Evolutionary conservation across 2,797 vertebrate genomes (phyloP).

Genomic region (Garrulus glandarius): DNA sequence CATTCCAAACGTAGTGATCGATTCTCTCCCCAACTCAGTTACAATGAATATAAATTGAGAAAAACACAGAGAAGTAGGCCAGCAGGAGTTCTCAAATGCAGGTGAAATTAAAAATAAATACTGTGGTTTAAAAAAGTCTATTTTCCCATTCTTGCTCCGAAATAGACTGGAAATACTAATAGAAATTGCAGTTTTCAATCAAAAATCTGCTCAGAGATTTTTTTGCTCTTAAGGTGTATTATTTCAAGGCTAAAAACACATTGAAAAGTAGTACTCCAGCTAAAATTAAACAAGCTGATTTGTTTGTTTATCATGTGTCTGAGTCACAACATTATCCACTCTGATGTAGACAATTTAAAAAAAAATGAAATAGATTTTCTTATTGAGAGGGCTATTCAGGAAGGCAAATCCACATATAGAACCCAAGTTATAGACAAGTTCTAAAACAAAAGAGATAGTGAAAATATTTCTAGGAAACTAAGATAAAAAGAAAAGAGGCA

Average conservation of each 20-base stretch:
- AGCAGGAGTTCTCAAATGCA: not conserved
- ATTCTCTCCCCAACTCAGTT: not conserved
- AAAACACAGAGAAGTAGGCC: not conserved
- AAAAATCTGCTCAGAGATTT: not conserved
- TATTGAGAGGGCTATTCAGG: not conserved
- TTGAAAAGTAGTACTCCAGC: not conserved
- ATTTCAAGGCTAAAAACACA: not conserved
- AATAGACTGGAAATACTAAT: not conserved
- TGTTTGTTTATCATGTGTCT: not conserved
- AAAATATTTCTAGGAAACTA: not conserved
- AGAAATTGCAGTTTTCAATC: not conserved
- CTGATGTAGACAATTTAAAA: not conserved
- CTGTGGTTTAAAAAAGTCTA: not conserved
- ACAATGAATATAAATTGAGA: conserved; percentile 12
- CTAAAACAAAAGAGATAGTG: not conserved
- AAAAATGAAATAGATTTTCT: not conserved
- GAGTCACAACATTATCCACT: not conserved
- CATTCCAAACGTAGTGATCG: not conserved
- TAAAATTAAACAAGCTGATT: not conserved
- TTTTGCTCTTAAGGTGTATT: not conserved
- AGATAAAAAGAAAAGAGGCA: not conserved
- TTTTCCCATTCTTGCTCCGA: conserved; percentile 2
- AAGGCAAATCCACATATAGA: not conserved
- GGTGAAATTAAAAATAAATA: conserved; percentile 48
- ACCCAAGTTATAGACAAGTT: not conserved